Evolutionary conservation across 2,888 invertebrate genomes (phyloP).

Genomic region (Amphipoea lucens): DNA sequence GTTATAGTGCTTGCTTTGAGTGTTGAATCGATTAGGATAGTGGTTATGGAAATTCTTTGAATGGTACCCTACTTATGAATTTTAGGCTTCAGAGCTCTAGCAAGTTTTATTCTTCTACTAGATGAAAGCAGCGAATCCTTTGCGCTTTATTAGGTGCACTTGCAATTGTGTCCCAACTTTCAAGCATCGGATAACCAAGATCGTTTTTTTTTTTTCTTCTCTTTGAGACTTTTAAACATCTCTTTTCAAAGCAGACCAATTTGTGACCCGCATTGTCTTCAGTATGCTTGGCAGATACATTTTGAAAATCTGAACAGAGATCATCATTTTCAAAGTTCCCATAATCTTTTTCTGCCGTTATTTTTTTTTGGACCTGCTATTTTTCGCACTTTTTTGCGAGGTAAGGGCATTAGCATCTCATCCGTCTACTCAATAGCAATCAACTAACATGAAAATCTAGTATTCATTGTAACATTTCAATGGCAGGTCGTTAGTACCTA

Average conservation of each 20-base stretch:
- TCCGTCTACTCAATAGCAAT: slow-evolving; percentile 18
- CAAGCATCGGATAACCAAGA: not conserved
- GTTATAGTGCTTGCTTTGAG: slow-evolving; percentile 40
- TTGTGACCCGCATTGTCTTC: not conserved
- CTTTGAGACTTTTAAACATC: not conserved
- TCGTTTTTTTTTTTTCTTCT: not conserved
- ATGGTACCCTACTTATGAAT: no score
- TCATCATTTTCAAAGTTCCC: not conserved
- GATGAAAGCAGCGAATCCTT: not conserved
- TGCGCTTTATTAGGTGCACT: not conserved
- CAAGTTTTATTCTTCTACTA: not conserved
- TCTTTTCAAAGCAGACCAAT: not conserved
- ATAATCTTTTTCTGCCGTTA: not conserved
- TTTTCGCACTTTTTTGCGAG: not conserved
- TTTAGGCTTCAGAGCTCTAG: not conserved
- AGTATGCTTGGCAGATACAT: not conserved
- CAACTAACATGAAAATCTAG: slow-evolving; percentile 17
- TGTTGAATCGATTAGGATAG: slow-evolving; percentile 7
- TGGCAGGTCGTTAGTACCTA: slow-evolving; percentile 47
- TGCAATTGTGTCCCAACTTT: not conserved
- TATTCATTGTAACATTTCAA: slow-evolving; percentile 48
- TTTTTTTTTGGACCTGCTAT: not conserved
- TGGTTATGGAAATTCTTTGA: slow-evolving; percentile 17
- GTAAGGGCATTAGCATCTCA: not conserved
- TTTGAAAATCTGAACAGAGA: not conserved